Evolutionary conservation across 2,797 vertebrate genomes (phyloP).

Genomic region (Hemibagrus guttatus): DNA sequence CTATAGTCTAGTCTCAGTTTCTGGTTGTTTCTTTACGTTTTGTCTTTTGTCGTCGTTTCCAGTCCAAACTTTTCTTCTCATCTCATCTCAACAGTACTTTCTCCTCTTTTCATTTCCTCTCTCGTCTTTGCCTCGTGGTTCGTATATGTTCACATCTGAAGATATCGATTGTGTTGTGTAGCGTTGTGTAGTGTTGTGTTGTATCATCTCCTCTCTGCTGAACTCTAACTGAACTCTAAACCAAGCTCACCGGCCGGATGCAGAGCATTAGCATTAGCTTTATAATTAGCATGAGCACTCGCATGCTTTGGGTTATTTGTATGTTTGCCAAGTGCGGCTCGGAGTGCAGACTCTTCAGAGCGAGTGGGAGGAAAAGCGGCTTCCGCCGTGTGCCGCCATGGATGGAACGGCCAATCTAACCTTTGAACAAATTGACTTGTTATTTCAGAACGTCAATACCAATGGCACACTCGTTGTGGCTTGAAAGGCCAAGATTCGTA

Average conservation of each 20-base stretch:
- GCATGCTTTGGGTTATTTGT: neutral
- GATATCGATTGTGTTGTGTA: neutral
- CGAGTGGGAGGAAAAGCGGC: slow-evolving; percentile 28
- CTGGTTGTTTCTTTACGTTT: too few species aligned
- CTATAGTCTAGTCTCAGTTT: neutral
- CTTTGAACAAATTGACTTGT: slow-evolving; percentile 57
- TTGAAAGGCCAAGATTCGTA: slow-evolving; percentile 49
- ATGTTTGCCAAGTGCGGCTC: neutral
- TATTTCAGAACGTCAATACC: slow-evolving; percentile 50
- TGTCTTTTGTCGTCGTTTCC: neutral
- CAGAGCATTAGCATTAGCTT: neutral
- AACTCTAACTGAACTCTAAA: neutral
- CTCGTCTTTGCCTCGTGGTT: neutral
- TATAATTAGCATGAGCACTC: slow-evolving; percentile 6
- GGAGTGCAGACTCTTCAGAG: neutral
- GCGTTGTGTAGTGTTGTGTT: neutral
- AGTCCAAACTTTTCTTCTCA: neutral
- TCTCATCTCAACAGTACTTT: neutral
- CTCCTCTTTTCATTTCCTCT: neutral
- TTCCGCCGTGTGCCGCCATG: slow-evolving; percentile 11
- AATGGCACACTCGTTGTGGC: slow-evolving; percentile 34
- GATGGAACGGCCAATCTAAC: slow-evolving; percentile 37
- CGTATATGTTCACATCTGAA: neutral
- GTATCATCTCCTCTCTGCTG: neutral
- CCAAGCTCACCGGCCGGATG: neutral